A percentile compares a stretch with the other conserved stretches of the same genome.
Evolutionary conservation across 2,888 invertebrate species (phyloP).

Genomic region (Norana najaformis): DNA sequence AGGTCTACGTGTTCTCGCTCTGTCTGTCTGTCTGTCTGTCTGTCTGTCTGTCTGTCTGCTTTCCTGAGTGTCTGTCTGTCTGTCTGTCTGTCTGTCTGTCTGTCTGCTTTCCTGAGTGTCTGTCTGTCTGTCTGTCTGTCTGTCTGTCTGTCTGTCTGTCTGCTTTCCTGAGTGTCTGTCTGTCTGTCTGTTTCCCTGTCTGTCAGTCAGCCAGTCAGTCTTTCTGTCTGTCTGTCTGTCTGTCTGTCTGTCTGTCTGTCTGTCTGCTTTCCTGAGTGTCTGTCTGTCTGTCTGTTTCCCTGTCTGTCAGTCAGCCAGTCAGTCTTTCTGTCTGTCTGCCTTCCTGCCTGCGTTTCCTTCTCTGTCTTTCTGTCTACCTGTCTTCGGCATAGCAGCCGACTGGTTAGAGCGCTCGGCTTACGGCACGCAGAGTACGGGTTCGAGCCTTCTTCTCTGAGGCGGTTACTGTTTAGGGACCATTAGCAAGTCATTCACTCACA

Average conservation of each 20-base stretch:
- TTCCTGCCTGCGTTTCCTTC: too few relatives aligned
- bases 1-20: too few relatives aligned
- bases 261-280: background rate
- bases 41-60: background rate
- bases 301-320: too few relatives aligned
- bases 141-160: conserved; percentile 25
- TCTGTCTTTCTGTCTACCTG: too few relatives aligned
- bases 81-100: background rate
- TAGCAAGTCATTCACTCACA: too few relatives aligned
- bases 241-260: conserved; percentile 27
- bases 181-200: background rate
- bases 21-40: background rate
- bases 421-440: too few relatives aligned
- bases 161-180: background rate
- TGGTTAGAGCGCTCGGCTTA: too few relatives aligned
- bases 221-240: background rate
- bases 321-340: too few relatives aligned
- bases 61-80: background rate
- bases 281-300: background rate
- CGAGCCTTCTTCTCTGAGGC: too few relatives aligned
- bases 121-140: background rate
- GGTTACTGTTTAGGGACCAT: too few relatives aligned
- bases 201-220: background rate
- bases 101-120: background rate
- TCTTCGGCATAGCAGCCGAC: too few relatives aligned